Conservation (phyloP, 2,888 invertebrate genomes). For the Mamestra brassicae region DNA sequence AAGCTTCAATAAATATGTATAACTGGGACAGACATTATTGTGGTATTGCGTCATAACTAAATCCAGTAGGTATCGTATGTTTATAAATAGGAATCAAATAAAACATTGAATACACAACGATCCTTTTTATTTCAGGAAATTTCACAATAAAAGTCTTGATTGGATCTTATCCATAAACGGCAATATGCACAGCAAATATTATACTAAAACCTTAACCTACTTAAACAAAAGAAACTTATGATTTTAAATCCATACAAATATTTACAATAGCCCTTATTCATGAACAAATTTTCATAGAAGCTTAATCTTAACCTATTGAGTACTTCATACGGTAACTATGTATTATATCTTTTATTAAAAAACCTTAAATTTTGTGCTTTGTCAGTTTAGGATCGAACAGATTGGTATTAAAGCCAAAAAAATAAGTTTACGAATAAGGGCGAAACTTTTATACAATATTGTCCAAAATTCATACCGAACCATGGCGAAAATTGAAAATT, state of each 20-base stretch:
- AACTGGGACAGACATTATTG: conserved; percentile 15
- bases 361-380: conserved; percentile 43
- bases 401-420: conserved; percentile 47
- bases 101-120: conserved; percentile 85
- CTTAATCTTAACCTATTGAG: conserved; percentile 54
- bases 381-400: conserved; percentile 42
- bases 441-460: conserved; percentile 77
- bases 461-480: conserved; percentile 81
- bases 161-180: conserved; percentile 90
- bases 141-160: conserved; percentile 89
- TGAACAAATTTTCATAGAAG: conserved; percentile 65
- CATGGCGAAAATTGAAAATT: conserved; percentile 70
- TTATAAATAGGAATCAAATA: not conserved
- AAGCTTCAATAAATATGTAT: conserved; percentile 60
- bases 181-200: conserved; percentile 88
- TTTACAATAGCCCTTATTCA: conserved; percentile 85
- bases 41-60: not conserved
- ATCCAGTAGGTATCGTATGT: not conserved
- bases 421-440: conserved; percentile 77
- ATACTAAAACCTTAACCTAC: conserved; percentile 71
- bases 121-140: conserved; percentile 87
- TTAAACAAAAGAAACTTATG: conserved; percentile 77
- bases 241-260: conserved; percentile 78
- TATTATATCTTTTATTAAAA: conserved; percentile 42
- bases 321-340: conserved; percentile 45